A percentile compares a stretch with the other conserved stretches of the same genome.
Evolutionary conservation across 64 coral and sea anemone genomes (phyloP).

Genomic region (Porites lutea): DNA sequence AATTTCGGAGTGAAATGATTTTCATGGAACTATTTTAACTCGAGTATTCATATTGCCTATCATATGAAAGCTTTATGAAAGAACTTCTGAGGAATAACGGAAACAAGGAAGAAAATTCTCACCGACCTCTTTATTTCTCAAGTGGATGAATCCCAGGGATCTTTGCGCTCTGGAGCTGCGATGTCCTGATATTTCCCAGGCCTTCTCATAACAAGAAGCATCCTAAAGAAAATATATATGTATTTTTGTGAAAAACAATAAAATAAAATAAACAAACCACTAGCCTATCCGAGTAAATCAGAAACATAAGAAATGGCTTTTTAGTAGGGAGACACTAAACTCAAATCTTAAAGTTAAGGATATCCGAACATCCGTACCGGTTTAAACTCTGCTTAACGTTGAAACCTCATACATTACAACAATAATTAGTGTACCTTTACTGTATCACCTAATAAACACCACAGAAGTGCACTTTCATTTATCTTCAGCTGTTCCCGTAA

Average conservation of each 20-base stretch:
- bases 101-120: not conserved
- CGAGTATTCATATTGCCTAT: no score
- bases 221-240: constrained; percentile 62
- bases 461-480: constrained; percentile 83
- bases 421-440: constrained; percentile 72
- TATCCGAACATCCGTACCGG: no score
- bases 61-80: no score
- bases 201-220: constrained; percentile 81
- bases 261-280: not conserved
- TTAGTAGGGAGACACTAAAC: no score
- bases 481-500: constrained; percentile 81
- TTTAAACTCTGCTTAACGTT: not conserved
- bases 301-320: no score
- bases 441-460: constrained; percentile 95
- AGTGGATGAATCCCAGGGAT: constrained; percentile 82
- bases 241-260: not conserved
- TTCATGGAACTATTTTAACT: no score
- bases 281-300: no score
- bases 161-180: constrained; percentile 93
- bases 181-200: constrained; percentile 93
- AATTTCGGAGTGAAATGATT: no score
- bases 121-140: constrained; percentile 83
- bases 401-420: not conserved
- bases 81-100: no score
- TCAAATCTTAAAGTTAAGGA: no score